Evolutionary conservation across 2,113 vertebrate genomes (phyloP), one percentile per base, ranked within the genome.

Genomic region (Thunnus thynnus): DNA sequence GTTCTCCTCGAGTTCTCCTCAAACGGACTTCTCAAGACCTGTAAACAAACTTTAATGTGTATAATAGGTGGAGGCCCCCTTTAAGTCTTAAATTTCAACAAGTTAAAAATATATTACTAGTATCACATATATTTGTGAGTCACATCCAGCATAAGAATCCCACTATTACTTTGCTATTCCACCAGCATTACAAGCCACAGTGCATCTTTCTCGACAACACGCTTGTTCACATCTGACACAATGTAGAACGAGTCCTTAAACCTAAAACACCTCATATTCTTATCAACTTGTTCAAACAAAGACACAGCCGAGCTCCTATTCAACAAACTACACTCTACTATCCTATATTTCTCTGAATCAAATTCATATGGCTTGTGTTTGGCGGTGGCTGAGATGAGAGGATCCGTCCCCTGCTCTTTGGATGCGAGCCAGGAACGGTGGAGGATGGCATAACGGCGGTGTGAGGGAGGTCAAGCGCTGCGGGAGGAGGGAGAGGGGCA

Each of bases 401-500:
- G n/a, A 60, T 66, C 36, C 0, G 73, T 25, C 46, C 41, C 60
- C 67, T 61, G 57, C 65, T 84, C 60, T 76, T 72, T 81, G 80
- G 87, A 90, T 56, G 62, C 25, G 14, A 65, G 77, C 71, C 72
- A 85, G 66, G 71, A 32, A 72, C 27, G 44, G 66, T 30, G 55
- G 58, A 72, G 85, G 86, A 89, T 61, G 78, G 71, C 66, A 50
- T 69, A 56, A 84, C 6, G 67, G 66, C 16, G 3, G 76, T 78
- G 86, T 70, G 80, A 87, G 74, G 76, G 71, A 82, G 91, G 90
- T 91, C 86, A 90, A 92, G 90, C 54, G 46, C 71, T 60, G 67
- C 78, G 25, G 82, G 70, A 78, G 79, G 25, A 44, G 47, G 65
- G 74, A 12, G n/a, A 48, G 25, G 18, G 13, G 36, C 22, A 72